Base-by-base conservation (phyloP, 2,797 vertebrate species). In the Corythornis leucogaster region DNA sequence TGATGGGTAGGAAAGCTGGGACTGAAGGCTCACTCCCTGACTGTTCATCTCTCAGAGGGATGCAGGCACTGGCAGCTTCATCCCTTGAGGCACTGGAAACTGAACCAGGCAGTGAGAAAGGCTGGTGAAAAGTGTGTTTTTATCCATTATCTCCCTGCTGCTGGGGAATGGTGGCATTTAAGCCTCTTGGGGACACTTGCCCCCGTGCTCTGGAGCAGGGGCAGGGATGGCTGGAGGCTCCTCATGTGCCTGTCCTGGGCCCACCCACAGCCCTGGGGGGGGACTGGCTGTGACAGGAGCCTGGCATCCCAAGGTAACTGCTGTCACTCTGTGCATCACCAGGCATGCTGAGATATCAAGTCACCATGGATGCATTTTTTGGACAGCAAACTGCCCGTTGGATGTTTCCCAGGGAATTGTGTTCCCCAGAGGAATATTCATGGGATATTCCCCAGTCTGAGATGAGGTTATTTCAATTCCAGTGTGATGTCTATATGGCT, bases 61-160 rank as follows among this genome's bases (percentile, higher is more conserved):
- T 12, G 9, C 0, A 1, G 70, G 61, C 63, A 46, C 45, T 81
- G 61, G 21, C 38, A 87, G n/a, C 63, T 68, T 67, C 40, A 74
- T 61, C 75, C 68, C 64, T 71, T 1, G 5, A 82, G 57, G 80
- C 46, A 26, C 28, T 28, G 38, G 79, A 86, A 93, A 64, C 31
- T 76, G 73, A 78, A 73, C 16, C 31, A 94, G 69, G 45, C 4
- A 68, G 38, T n/a, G 70, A 80, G 59, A 91, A 92, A 63, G 61
- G 4, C 31, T 48, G 17, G 38, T 40, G 68, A 28, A 68, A 85
- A 70, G 19, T 16, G 3, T 2, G 16, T 87, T 89, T 89, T 85
- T 45, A 26, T 20, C 31, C 12, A 68, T 4, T 55, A 42, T 21
- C 70, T 79, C 30, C 21, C 48, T 67, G 2, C 22, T 53, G 16